Conservation (phyloP, 2,113 vertebrate species). For the Dissostichus mawsoni region DNA sequence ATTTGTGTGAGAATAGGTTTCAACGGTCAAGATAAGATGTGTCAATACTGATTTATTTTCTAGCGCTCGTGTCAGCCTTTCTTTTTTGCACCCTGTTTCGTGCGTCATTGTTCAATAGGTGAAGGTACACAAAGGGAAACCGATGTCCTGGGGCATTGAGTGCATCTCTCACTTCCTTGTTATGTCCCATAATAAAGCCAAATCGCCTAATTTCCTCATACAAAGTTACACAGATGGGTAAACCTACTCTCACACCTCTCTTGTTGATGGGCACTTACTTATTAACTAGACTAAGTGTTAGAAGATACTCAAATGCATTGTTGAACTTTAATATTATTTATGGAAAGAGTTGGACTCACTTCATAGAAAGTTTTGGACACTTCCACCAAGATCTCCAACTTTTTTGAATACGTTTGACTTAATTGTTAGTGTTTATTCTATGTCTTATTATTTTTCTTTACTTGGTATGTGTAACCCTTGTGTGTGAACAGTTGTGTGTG, state of each 20-base stretch:
- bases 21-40: not conserved
- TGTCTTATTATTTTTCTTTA: not conserved
- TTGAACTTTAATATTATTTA: no score
- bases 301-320: no score
- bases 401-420: no score
- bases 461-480: no score
- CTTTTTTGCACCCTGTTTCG: not conserved
- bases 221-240: not conserved
- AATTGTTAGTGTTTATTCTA: not conserved
- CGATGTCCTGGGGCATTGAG: not conserved
- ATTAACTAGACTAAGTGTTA: no score
- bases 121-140: not conserved
- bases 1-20: not conserved
- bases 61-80: not conserved
- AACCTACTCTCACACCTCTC: not conserved
- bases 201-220: not conserved
- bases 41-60: not conserved
- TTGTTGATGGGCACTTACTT: not conserved
- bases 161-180: conserved; percentile 17
- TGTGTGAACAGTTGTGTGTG: no score
- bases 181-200: not conserved
- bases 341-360: no score
- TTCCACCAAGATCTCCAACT: no score
- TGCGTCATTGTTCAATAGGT: not conserved
- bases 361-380: no score